Base-by-base conservation (phyloP, 2,797 vertebrate species). In the Rhabdophis nuchalis region DNA sequence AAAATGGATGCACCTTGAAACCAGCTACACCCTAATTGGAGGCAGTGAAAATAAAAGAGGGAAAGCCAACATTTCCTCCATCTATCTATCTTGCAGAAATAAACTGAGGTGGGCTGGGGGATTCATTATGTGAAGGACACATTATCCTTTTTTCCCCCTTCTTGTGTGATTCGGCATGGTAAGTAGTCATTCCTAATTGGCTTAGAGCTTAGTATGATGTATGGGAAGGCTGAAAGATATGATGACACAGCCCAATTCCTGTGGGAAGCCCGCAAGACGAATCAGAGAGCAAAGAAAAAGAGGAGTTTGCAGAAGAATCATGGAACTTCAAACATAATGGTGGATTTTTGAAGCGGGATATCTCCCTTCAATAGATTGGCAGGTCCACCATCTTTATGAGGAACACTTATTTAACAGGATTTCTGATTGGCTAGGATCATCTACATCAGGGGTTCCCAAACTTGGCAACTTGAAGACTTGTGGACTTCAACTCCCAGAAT, bases 161-260 rank as follows among this genome's bases (percentile, higher is more conserved):
- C 97, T 96, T 97, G 97, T 98, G 97, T 98, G 97, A 98, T 98
- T 98, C 98, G 98, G 98, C 98, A 98, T 98, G 98, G 98, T 98
- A 98, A 98, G 98, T 98, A 98, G 98, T 98, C 98, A 98, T 98
- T 98, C 98, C 97, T 99, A 99, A 99, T 99, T 99, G 99, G 98
- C 98, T 98, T 98, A 98, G 97, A 97, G 98, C 98, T 98, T 97
- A 97, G 97, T 97, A 98, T 99, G 99, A 99, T 99, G 99, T 99
- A 99, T 99, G 98, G 98, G 98, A 97, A 98, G 98, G 98, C 98
- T 98, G 97, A 97, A 85, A 97, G 96, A 96, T 97, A 97, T 97
- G 98, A 98, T 99, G 98, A 99, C 98, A 99, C 98, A 98, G 98
- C 98, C 98, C 98, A 97, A 97, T 98, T 98, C 99, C 98, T 98